Percentiles rank a stretch among this genome's conserved stretches.
Evolutionary conservation across 2,888 invertebrate genomes (phyloP).

Genomic region (Dryadula phaetusa): DNA sequence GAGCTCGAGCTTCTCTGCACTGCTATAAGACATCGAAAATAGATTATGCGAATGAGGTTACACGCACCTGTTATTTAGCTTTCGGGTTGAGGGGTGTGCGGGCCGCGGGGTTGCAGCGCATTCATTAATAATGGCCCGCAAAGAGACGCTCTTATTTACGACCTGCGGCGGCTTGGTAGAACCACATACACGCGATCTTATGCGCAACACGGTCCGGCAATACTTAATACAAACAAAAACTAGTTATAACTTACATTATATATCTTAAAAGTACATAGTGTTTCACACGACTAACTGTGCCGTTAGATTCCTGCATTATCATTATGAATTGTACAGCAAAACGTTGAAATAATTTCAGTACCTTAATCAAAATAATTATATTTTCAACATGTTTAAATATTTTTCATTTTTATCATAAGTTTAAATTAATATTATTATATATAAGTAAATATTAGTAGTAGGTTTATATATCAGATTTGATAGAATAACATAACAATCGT

Average conservation of each 20-base stretch:
- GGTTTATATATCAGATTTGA: not conserved
- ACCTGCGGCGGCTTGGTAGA: constrained; percentile 71
- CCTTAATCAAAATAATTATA: not conserved
- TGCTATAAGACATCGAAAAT: constrained; percentile 83
- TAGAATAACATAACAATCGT: not conserved
- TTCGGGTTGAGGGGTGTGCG: constrained; percentile 68
- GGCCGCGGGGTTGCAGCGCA: constrained; percentile 67
- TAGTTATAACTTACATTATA: not conserved
- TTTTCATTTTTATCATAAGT: too few relatives aligned
- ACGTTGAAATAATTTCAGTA: not conserved
- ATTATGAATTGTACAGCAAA: not conserved
- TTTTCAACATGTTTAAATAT: too few relatives aligned
- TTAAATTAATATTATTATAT: too few relatives aligned
- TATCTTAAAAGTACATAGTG: not conserved
- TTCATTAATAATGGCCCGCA: constrained; percentile 83
- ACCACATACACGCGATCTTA: constrained; percentile 62
- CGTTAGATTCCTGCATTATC: not conserved
- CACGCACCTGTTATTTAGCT: constrained; percentile 84
- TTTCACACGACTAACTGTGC: not conserved
- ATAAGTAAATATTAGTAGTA: too few relatives aligned
- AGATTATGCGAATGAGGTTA: constrained; percentile 84
- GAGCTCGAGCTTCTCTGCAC: constrained; percentile 79
- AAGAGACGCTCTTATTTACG: constrained; percentile 83
- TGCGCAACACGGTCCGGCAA: constrained; percentile 42
- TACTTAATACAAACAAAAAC: constrained; percentile 29